Conservation (phyloP, 2,797 vertebrate genomes). For the Myripristis jacobus region DNA sequence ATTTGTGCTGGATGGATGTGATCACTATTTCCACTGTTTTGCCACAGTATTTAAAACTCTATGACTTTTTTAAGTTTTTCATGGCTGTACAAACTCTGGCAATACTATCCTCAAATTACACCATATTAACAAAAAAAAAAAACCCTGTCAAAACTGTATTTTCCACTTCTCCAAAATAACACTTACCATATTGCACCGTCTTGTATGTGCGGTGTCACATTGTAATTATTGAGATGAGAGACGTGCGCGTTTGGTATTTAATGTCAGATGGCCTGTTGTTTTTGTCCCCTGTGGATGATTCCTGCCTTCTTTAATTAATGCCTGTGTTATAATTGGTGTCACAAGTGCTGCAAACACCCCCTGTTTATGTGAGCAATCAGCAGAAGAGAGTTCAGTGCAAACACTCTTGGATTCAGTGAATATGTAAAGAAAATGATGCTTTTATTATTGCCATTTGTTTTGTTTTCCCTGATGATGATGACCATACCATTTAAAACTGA, state of each 20-base stretch:
- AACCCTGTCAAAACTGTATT: slow-evolving; percentile 7
- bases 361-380: slow-evolving; percentile 53
- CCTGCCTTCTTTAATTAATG: slow-evolving; percentile 70
- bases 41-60: too few relatives aligned
- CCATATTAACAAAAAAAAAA: neutral
- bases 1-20: too few relatives aligned
- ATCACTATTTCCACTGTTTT: too few relatives aligned
- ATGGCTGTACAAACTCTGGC: too few relatives aligned
- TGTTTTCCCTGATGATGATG: slow-evolving; percentile 19
- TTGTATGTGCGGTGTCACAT: slow-evolving; percentile 29
- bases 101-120: slow-evolving; percentile 4
- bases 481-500: slow-evolving; percentile 11
- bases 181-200: slow-evolving; percentile 16
- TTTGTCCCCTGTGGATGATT: slow-evolving; percentile 62
- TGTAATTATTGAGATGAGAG: slow-evolving; percentile 54
- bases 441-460: slow-evolving; percentile 28
- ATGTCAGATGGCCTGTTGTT: slow-evolving; percentile 57
- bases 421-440: slow-evolving; percentile 33
- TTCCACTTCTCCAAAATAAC: neutral
- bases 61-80: too few relatives aligned
- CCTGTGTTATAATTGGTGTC: slow-evolving; percentile 60
- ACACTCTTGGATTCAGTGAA: slow-evolving; percentile 31
- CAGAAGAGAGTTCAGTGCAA: slow-evolving; percentile 27
- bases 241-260: slow-evolving; percentile 48
- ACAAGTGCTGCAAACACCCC: slow-evolving; percentile 50